Evolutionary conservation across 2,888 invertebrate genomes (phyloP), one percentile per base, ranked within the genome.

Genomic region (Endotricha flammealis): DNA sequence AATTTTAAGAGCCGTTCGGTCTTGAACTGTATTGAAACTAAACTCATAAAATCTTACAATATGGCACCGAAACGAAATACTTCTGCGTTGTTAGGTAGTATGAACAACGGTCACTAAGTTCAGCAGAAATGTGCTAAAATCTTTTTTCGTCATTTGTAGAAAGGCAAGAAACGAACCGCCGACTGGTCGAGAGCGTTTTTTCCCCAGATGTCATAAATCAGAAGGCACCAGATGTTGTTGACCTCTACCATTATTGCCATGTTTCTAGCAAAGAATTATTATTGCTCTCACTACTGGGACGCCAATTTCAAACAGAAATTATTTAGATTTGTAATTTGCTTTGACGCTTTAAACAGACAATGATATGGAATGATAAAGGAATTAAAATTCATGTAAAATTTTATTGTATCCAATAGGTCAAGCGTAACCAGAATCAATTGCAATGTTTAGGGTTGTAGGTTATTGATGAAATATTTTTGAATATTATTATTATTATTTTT

Each of bases 241-340:
- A 78, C 77, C 79, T 72, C 62, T 61, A 73, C 77, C 70, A 77
- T 77, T 79, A 79, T 79, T 77, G 75, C 77, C 65, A 71, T 77
- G 76, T 75, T 71, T 61, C 73, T 57, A 68, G 65, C 74, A 62
- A 68, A 76, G 73, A 76, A 73, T 76, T 75, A 77, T 78, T 77
- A 76, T 73, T 65, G 54, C 65, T 53, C 57, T 54, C 57, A 57
- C 55, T 72, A 64, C 53, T 45, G 54, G 42, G 56, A 58, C 44
- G 51, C 50, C 59, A 54, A 58, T 65, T 56, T 57, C 59, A 55
- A 69, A 60, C 59, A 64, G 58, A 54, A 53, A 54, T 53, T 59
- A 49, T 59, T 54, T 51, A 46, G 52, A 53, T 54, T 51, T 51
- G 39, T 32, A 22, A 30, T n/a, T n/a, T 36, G 24, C 39, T 29